These are phyloP conservation scores for Lasiommata megera DNA, from an alignment of 2,888 invertebrate genomes.

Conservation along the genomic window DNA sequence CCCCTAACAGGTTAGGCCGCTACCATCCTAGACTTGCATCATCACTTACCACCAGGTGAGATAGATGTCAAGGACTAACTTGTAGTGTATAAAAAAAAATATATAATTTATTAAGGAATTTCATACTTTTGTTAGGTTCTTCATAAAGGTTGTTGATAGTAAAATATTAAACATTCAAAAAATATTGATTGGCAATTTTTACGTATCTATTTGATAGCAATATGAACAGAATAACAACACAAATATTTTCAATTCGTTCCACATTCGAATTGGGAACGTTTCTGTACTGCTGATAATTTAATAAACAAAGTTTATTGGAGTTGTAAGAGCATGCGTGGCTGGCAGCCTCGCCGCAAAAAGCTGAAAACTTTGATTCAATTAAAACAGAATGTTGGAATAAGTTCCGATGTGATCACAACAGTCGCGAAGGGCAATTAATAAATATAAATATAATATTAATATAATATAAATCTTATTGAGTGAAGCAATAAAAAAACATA, in stretches of 20 bases:
- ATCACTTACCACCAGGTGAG: too few relatives aligned
- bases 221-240: background rate
- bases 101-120: too few relatives aligned
- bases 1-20: too few relatives aligned
- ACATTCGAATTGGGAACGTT: constrained; percentile 75
- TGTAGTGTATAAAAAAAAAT: too few relatives aligned
- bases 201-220: background rate
- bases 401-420: constrained; percentile 51
- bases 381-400: constrained; percentile 77
- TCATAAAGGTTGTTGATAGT: too few relatives aligned
- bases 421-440: constrained; percentile 21
- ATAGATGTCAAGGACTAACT: too few relatives aligned
- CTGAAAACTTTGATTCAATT: constrained; percentile 81
- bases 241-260: constrained; percentile 59
- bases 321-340: constrained; percentile 74
- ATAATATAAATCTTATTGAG: too few relatives aligned
- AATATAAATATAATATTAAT: background rate
- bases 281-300: constrained; percentile 80
- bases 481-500: too few relatives aligned
- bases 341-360: constrained; percentile 78
- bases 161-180: too few relatives aligned
- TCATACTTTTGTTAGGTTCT: too few relatives aligned
- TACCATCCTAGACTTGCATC: too few relatives aligned
- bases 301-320: constrained; percentile 76
- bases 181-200: too few relatives aligned